Evolutionary conservation across 2,113 vertebrate genomes (phyloP).

Genomic region (Sander lucioperca): DNA sequence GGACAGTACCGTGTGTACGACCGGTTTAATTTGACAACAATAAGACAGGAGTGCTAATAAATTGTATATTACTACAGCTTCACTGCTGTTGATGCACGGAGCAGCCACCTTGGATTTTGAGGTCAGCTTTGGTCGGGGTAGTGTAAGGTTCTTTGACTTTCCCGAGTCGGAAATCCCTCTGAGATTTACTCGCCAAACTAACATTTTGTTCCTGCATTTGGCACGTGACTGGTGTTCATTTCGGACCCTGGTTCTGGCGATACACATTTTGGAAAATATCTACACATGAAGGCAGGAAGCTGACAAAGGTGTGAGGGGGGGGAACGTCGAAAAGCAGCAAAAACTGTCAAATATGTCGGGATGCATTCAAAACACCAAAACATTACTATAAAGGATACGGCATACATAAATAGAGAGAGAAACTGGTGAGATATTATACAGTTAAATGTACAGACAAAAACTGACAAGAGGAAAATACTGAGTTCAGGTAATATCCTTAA

Average conservation of each 20-base stretch:
- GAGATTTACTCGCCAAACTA: too few species aligned
- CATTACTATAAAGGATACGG: slow-evolving; percentile 50
- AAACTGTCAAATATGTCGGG: slow-evolving; percentile 43
- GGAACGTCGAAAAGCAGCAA: slow-evolving; percentile 37
- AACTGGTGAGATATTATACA: slow-evolving; percentile 50
- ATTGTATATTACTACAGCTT: too few species aligned
- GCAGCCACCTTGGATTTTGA: too few species aligned
- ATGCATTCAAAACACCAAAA: slow-evolving; percentile 70
- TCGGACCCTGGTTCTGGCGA: slow-evolving; percentile 32
- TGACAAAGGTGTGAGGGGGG: slow-evolving; percentile 8
- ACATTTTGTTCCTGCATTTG: too few species aligned
- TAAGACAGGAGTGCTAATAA: too few species aligned
- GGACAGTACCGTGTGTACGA: too few species aligned
- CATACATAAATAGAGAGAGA: slow-evolving; percentile 45
- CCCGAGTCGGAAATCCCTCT: too few species aligned
- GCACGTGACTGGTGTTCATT: too few species aligned
- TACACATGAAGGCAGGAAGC: slow-evolving; percentile 24
- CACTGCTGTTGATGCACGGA: too few species aligned
- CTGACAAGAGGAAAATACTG: slow-evolving; percentile 18
- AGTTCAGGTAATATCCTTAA: slow-evolving; percentile 20
- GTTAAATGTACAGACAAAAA: slow-evolving; percentile 45
- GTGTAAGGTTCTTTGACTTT: too few species aligned
- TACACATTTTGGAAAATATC: slow-evolving; percentile 53
- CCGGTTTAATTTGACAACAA: too few species aligned
- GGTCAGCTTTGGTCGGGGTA: too few species aligned